A percentile compares a stretch with the other conserved stretches of the same genome.
These are phyloP conservation scores for Brevimyrus niger DNA, from an alignment of 2,113 vertebrate species.

Conservation along the genomic window DNA sequence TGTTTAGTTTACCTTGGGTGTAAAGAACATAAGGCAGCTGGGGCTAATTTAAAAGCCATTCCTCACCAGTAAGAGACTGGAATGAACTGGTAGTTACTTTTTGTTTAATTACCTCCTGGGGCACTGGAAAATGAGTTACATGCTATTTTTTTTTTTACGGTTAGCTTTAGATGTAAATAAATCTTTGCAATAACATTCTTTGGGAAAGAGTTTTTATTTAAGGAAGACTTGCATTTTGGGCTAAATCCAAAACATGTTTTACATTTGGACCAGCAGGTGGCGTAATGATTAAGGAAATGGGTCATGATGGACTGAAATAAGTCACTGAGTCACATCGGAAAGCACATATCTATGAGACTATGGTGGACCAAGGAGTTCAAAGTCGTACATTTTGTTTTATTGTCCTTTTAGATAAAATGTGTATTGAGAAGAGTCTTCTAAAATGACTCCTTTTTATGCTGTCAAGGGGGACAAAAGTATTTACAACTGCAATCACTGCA, in stretches of 20 bases:
- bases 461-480: not conserved
- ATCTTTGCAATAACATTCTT: not conserved
- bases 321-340: not conserved
- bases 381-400: not conserved
- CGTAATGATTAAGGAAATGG: not conserved
- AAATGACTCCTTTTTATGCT: not conserved
- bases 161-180: not conserved
- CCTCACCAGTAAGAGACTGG: not conserved
- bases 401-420: not conserved
- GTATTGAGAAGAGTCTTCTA: not conserved
- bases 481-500: not conserved
- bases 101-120: not conserved
- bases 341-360: not conserved
- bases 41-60: not conserved
- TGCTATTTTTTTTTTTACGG: not conserved
- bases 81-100: not conserved
- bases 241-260: not conserved
- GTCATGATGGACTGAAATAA: not conserved
- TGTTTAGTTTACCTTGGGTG: slow-evolving; percentile 15
- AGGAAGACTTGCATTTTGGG: not conserved
- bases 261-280: not conserved
- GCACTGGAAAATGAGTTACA: not conserved
- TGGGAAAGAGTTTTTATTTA: not conserved
- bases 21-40: not conserved
- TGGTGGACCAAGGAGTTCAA: not conserved